These are phyloP conservation scores for Platyscapa corneri DNA, from an alignment of 1,140 invertebrate genomes.

Conservation along the genomic window DNA sequence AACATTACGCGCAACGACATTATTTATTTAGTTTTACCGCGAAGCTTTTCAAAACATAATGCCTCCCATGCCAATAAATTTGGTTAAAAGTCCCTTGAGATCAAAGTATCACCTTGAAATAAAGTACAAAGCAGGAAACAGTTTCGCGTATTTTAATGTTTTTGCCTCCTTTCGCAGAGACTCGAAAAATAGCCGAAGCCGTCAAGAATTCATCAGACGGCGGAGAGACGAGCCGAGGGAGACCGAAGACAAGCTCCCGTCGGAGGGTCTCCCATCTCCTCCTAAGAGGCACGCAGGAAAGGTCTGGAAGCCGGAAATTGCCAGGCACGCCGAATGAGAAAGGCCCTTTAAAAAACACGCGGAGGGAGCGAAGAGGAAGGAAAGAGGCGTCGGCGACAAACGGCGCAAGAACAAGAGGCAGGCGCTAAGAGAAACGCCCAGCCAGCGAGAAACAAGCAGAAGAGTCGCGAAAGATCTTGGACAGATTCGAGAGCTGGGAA, in stretches of 20 bases:
- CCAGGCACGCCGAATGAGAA: neutral
- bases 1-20: no score
- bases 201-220: conserved; percentile 34
- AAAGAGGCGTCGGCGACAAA: neutral
- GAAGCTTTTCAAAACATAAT: no score
- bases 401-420: conserved; percentile 11
- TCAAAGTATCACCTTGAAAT: no score
- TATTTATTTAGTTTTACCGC: no score
- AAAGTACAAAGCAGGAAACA: no score
- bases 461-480: conserved; percentile 33
- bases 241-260: conserved; percentile 13
- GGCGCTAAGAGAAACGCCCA: conserved; percentile 38
- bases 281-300: conserved; percentile 9
- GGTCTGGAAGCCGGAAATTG: conserved; percentile 34
- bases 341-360: neutral
- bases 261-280: no score
- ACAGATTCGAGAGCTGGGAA: conserved; percentile 26
- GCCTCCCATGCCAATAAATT: no score
- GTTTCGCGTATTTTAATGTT: no score
- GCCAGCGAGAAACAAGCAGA: neutral
- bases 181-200: neutral
- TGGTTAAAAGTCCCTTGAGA: no score
- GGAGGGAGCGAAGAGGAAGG: neutral
- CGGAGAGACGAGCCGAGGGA: neutral
- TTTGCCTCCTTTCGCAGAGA: no score